phyloP scores from a whole-genome alignment of 2,888 invertebrate species.

The Drosophila buzzatii region DNA sequence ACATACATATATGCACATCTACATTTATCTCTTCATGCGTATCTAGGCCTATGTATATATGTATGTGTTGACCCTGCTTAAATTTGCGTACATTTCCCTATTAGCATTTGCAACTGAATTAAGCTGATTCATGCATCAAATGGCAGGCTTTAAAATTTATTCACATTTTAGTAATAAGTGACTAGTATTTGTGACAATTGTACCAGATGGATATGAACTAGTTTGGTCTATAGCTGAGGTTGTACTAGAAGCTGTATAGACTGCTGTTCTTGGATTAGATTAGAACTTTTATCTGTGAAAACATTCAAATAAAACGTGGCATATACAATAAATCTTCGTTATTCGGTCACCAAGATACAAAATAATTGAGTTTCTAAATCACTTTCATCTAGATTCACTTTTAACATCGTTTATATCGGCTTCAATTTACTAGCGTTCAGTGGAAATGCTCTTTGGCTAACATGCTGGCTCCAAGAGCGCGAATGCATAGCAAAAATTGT shows the following conservation, averaged over 20 bases:
- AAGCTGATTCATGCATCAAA: too few relatives aligned
- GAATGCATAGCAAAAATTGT: not conserved
- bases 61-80: not conserved
- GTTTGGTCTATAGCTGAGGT: too few relatives aligned
- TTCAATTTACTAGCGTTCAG: conserved; percentile 54
- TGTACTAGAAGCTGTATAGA: too few relatives aligned
- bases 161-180: not conserved
- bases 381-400: conserved; percentile 28
- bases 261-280: too few relatives aligned
- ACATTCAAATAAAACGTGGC: too few relatives aligned
- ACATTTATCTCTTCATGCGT: not conserved
- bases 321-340: too few relatives aligned
- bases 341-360: conserved; percentile 29
- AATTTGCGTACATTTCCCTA: not conserved
- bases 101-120: not conserved
- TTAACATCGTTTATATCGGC: conserved; percentile 28
- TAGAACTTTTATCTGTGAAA: too few relatives aligned
- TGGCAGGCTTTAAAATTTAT: not conserved
- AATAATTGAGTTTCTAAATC: conserved; percentile 53
- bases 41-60: not conserved
- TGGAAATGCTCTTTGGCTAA: conserved; percentile 16
- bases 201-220: too few relatives aligned
- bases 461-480: conserved; percentile 24
- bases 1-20: not conserved
- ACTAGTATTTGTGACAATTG: not conserved